These are phyloP conservation scores for Drosophila incognita DNA, from an alignment of 2,888 invertebrate genomes.

Conservation along the genomic window DNA sequence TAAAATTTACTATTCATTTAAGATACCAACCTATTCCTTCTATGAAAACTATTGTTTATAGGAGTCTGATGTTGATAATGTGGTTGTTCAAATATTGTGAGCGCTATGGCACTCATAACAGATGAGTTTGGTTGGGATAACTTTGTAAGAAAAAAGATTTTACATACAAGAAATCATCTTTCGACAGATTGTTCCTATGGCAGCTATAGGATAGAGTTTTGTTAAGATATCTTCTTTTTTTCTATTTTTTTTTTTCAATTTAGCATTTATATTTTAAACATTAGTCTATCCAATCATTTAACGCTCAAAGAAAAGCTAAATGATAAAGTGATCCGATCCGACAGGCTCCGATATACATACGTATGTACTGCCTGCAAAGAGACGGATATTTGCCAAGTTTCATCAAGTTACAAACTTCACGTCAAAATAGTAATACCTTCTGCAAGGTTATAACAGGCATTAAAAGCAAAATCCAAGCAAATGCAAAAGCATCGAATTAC, in stretches of 20 bases:
- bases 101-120: background rate
- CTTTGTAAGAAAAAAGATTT: background rate
- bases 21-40: background rate
- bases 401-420: background rate
- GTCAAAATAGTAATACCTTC: background rate
- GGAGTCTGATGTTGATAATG: background rate
- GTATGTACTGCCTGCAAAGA: background rate
- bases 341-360: background rate
- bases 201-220: background rate
- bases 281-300: no score
- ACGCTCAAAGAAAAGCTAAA: background rate
- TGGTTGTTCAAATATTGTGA: background rate
- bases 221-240: no score
- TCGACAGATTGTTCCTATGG: background rate
- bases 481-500: conserved; percentile 80
- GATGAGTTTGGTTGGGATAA: background rate
- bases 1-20: background rate
- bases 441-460: background rate
- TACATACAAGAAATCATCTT: background rate
- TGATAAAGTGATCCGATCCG: background rate
- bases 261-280: no score
- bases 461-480: conserved; percentile 43
- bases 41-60: background rate
- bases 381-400: background rate
- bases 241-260: no score